Percentiles rank a stretch among this genome's conserved stretches.
Conservation (phyloP, 2,797 vertebrate species). For the Anomalospiza imberbis region DNA sequence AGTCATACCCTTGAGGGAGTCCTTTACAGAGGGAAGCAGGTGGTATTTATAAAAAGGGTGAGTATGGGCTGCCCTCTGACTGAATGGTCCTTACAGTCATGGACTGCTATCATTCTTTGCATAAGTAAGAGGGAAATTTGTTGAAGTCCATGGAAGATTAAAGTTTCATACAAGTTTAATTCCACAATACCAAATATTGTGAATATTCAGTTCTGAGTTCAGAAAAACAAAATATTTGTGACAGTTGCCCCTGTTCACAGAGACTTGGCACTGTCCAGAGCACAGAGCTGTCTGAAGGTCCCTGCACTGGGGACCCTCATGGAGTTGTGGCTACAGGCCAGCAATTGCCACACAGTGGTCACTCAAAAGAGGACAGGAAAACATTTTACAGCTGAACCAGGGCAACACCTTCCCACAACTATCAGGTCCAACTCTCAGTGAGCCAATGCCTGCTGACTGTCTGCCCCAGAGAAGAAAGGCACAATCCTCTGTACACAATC, state of each 20-base stretch:
- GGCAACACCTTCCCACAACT: not conserved
- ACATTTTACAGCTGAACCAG: not conserved
- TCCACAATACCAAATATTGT: not conserved
- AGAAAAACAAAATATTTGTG: accelerated
- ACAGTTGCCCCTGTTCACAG: not conserved
- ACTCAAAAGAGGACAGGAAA: not conserved
- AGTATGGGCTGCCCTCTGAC: not conserved
- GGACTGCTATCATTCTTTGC: not conserved
- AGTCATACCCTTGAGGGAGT: not conserved
- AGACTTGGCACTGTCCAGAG: not conserved
- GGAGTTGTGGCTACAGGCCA: not conserved
- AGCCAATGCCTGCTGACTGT: not conserved
- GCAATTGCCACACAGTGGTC: not conserved
- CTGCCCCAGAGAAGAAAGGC: not conserved
- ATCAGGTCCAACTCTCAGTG: not conserved
- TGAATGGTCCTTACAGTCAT: not conserved
- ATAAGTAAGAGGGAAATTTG: not conserved
- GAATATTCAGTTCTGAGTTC: not conserved
- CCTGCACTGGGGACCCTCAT: not conserved
- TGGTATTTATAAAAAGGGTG: not conserved
- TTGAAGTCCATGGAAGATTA: not conserved
- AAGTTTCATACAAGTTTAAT: not conserved
- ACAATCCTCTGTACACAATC: not conserved
- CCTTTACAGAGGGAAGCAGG: not conserved
- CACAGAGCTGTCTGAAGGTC: not conserved